Base-by-base conservation (phyloP, 1,140 invertebrate genomes). In the Cyrtorhinus lividipennis region DNA sequence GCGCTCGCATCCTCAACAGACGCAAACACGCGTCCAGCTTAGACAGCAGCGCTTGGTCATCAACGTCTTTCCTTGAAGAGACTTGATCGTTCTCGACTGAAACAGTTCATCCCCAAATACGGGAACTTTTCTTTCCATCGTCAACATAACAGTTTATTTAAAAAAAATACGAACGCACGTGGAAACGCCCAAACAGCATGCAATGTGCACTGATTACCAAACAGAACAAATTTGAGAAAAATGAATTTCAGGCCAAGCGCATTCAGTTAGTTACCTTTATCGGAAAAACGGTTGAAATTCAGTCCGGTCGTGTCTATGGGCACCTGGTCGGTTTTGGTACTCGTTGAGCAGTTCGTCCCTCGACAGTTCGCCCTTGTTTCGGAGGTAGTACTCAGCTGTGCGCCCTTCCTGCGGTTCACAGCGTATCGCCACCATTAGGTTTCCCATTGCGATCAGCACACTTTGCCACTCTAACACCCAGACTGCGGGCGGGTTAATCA, bases 331-430 rank as follows among this genome's bases (percentile, higher is more conserved):
- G 56, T 60, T 56, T 30, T 66, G 62, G 48, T 64, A 88, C 68
- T 84, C 81, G 45, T 76, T 76, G 15, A 88, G 71, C 10, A 90
- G 72, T 65, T 81, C 79, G 67, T 79, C 78, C 70, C 87, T 84
- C 22, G 82, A 83, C 45, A 91, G 75, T 56, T 86, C 78, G 30
- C 78, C 77, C 60, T 82, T 82, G 22, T 68, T 81, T 66, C 81
- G 77, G 66, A 83, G 77, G 72, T 88, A 91, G 68, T 84, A 84
- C 66, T 89, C 86, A 46, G 88, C 81, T 61, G 82, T 85, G 46
- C 83, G 76, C 48, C 83, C 85, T 68, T 82, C 80, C 88, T 90
- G 72, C 59, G 73, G 73, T 65, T 8, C 30, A 15, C 30, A 38
- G 30, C 15, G 56, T 66, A n/a, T 38, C 30, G 15, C 30, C 30